Base-by-base conservation (phyloP, 2,113 vertebrate species). In the Esox niger region DNA sequence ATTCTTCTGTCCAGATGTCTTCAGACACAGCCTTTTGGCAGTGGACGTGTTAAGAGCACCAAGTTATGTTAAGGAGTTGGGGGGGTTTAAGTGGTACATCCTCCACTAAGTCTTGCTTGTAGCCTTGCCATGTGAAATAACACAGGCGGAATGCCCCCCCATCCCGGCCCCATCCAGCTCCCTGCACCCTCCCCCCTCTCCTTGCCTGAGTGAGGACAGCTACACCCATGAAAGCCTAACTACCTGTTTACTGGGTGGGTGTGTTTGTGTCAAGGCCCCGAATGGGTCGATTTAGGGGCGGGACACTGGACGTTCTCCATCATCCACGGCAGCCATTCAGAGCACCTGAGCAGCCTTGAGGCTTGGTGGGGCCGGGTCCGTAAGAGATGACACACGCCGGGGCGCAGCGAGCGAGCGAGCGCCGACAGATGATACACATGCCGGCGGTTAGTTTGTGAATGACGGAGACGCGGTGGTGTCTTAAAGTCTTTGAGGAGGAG, bases 11-110 rank as follows among this genome's bases (percentile, higher is more conserved):
- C 49, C 21, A 21, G 49, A 54, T 54, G 49, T 21, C 6, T n/a
- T 27, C 6, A 15, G 55, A 13, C 6, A 27, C 11, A 11, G 23
- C 10, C 15, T 62, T 64, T 23, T 32, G 84, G 75, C 78, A 76
- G 80, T 43, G 54, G 68, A 58, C 43, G 27, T 20, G 81, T 38
- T 17, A 75, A 68, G 61, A 80, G 77, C 17, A 33, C 69, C 58
- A 69, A 62, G 61, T 81, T 82, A 79, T 81, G 82, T 70, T 77
- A 73, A 68, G 84, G 79, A 79, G 80, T 81, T n/a, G 83, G 87
- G 83, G 75, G 85, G 86, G 83, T 84, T 88, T 87, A 89, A 81
- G 79, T 77, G 79, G 84, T 81, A 86, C 84, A 86, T 91, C 88
- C 88, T 81, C 47, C 76, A 64, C 67, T 82, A 88, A 88, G 82